Evolutionary conservation across 1,140 invertebrate species (phyloP).

Genomic region (Protaetia brevitarsis): DNA sequence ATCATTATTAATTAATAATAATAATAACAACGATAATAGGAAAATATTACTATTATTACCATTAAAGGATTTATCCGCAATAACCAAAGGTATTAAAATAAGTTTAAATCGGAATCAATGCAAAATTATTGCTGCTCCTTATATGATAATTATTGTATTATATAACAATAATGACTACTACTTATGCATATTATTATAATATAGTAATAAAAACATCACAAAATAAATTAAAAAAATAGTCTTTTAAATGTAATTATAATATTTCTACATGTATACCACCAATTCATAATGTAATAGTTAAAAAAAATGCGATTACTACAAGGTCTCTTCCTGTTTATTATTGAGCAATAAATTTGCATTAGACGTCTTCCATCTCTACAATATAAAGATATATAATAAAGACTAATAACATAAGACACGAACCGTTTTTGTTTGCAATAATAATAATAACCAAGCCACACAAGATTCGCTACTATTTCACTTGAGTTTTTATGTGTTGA

Average conservation of each 20-base stretch:
- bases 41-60: no score
- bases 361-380: background rate
- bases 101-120: background rate
- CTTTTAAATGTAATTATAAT: no score
- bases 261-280: background rate
- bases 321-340: background rate
- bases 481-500: constrained; percentile 89
- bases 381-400: constrained; percentile 5
- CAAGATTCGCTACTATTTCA: constrained; percentile 62
- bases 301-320: constrained; percentile 2
- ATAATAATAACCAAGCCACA: background rate
- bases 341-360: constrained; percentile 25
- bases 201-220: constrained; percentile 12
- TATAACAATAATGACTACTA: background rate
- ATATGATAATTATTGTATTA: background rate
- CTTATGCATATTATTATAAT: background rate
- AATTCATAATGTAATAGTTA: background rate
- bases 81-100: constrained; percentile 2
- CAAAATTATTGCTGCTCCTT: constrained; percentile 18
- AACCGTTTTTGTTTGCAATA: background rate
- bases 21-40: no score
- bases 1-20: background rate
- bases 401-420: background rate
- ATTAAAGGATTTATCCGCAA: no score
- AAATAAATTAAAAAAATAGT: constrained; percentile 19